Conservation (phyloP, 1,140 invertebrate genomes). For the Drosophila sproati region DNA sequence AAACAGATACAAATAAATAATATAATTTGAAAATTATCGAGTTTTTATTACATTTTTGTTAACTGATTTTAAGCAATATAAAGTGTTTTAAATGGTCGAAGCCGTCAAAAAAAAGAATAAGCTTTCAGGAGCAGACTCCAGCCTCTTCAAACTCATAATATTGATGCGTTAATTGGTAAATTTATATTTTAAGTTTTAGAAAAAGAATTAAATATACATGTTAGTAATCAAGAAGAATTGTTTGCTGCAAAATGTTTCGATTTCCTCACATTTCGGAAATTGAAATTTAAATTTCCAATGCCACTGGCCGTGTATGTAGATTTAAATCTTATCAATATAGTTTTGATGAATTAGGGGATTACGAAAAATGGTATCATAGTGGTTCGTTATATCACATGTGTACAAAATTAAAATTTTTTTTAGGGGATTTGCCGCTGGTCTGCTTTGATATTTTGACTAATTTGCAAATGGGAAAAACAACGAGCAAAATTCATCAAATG, state of each 20-base stretch:
- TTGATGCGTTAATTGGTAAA: no score
- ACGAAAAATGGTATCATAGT: slow-evolving; percentile 13
- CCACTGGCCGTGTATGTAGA: neutral
- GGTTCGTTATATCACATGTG: slow-evolving; percentile 62
- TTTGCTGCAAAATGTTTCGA: no score
- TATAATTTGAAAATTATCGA: slow-evolving; percentile 54
- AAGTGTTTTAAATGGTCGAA: neutral
- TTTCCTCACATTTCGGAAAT: neutral
- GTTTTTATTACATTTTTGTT: slow-evolving; percentile 7
- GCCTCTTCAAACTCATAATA: no score
- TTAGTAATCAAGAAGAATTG: no score
- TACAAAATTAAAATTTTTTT: slow-evolving; percentile 24
- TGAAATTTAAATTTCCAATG: slow-evolving; percentile 8
- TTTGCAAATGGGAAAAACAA: slow-evolving; percentile 40
- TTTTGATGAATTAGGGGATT: slow-evolving; percentile 48
- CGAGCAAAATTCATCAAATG: slow-evolving; percentile 68
- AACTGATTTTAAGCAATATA: neutral
- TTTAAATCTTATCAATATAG: slow-evolving; percentile 16
- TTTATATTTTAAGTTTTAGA: no score
- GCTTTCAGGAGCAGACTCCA: no score
- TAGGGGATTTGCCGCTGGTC: slow-evolving; percentile 40
- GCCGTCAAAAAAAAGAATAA: no score
- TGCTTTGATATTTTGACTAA: slow-evolving; percentile 58
- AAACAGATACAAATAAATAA: slow-evolving; percentile 64
- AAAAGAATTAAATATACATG: no score